Percentiles rank a stretch among this genome's conserved stretches.
phyloP scores from a whole-genome alignment of 2,888 invertebrate genomes.

The Notocelia uddmanniana region DNA sequence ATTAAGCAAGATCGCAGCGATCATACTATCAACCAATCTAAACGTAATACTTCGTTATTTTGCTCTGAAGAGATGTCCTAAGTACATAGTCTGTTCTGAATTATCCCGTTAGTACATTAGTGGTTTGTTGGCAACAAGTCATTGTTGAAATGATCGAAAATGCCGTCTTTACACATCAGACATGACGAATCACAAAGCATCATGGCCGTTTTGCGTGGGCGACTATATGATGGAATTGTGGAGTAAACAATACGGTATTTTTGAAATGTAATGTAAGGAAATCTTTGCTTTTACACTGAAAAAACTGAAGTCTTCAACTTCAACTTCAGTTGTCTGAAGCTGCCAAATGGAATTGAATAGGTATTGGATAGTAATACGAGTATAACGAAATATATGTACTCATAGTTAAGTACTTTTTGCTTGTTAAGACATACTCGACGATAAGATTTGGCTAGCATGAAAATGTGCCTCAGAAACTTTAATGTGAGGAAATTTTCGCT shows the following conservation, averaged over 20 bases:
- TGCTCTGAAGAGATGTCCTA: neutral
- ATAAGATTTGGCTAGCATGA: no score
- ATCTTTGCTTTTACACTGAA: constrained; percentile 4
- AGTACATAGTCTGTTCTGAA: neutral
- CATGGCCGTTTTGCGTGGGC: constrained; percentile 13
- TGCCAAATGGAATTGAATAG: no score
- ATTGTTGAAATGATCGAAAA: constrained; percentile 1
- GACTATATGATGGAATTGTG: constrained; percentile 10
- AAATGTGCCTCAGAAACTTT: neutral
- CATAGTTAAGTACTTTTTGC: no score
- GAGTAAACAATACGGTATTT: constrained; percentile 18
- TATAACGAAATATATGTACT: no score
- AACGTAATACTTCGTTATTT: neutral
- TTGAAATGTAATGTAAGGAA: constrained; percentile 5
- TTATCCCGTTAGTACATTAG: neutral
- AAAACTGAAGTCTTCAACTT: no score
- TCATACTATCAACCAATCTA: no score
- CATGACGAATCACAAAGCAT: constrained; percentile 19
- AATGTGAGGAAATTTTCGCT: constrained; percentile 1
- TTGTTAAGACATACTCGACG: no score
- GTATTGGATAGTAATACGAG: no score
- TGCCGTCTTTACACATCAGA: neutral
- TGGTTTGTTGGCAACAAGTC: neutral
- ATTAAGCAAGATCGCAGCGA: no score
- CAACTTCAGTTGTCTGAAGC: no score